phyloP scores from a whole-genome alignment of 2,797 vertebrate genomes.

The Dermochelys coriacea region DNA sequence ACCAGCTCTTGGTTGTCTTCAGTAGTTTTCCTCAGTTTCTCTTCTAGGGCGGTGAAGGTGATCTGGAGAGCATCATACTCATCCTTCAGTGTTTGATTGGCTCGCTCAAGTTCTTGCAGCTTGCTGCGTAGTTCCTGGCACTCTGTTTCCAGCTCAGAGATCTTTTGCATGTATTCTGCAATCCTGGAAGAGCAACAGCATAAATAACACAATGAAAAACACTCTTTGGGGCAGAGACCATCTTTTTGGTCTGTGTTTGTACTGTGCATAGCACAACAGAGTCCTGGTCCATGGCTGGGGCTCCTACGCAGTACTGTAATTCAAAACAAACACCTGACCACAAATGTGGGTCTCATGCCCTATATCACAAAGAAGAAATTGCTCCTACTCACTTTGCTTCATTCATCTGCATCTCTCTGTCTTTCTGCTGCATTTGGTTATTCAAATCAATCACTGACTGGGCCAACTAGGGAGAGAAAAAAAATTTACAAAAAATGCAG shows the following conservation, averaged over 20 bases:
- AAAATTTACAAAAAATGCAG: neutral
- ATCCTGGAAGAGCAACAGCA: conserved; percentile 83
- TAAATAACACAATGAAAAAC: neutral
- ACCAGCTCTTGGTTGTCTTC: conserved; percentile 98
- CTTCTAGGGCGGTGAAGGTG: conserved; percentile 95
- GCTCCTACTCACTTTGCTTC: conserved; percentile 89
- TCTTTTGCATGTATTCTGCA: conserved; percentile 90
- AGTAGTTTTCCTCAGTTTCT: conserved; percentile 92
- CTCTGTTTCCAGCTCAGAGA: conserved; percentile 88
- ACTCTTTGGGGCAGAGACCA: neutral
- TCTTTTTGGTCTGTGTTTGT: neutral
- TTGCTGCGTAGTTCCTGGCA: conserved; percentile 88
- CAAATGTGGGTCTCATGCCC: neutral
- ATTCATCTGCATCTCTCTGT: conserved; percentile 95
- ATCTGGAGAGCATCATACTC: conserved; percentile 98
- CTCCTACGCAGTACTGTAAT: neutral
- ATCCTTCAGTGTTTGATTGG: conserved; percentile 96
- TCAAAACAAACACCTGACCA: neutral
- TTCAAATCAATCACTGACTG: conserved; percentile 96
- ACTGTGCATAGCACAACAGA: neutral
- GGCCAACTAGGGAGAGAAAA: conserved; percentile 85
- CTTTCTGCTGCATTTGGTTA: conserved; percentile 95
- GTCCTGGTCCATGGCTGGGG: neutral
- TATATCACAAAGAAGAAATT: neutral
- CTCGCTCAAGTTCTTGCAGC: conserved; percentile 93